phyloP scores from a whole-genome alignment of 2,113 vertebrate genomes.

The Mionectes macconnelli region DNA sequence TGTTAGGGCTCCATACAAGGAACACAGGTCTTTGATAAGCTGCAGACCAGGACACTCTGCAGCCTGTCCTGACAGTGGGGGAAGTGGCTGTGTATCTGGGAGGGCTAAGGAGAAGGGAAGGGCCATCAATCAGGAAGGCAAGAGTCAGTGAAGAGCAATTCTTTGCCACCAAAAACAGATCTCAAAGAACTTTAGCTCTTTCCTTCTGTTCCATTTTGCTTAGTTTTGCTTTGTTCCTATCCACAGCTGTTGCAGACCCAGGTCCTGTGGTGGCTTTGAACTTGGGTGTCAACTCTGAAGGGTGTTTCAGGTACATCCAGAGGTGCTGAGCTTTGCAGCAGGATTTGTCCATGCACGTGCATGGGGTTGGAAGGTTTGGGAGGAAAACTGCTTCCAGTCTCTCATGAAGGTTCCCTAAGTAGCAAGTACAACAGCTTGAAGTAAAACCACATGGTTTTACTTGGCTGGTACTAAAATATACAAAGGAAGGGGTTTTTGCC shows the following conservation, averaged over 20 bases:
- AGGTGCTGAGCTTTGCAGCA: neutral
- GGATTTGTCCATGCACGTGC: neutral
- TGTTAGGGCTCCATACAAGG: neutral
- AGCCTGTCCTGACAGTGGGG: neutral
- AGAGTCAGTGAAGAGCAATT: neutral
- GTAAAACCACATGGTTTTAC: neutral
- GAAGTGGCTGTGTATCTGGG: neutral
- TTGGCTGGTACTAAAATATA: neutral
- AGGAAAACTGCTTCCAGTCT: neutral
- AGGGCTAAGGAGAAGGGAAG: neutral
- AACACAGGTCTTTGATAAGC: neutral
- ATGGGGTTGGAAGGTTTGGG: neutral
- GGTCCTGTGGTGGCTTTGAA: neutral
- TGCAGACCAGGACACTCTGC: neutral
- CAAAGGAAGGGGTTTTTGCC: fast-evolving
- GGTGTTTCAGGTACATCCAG: neutral
- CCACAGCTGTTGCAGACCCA: neutral
- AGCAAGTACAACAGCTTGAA: neutral
- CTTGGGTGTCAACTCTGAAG: neutral
- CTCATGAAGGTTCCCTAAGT: neutral
- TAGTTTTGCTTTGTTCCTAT: neutral
- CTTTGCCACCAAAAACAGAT: neutral
- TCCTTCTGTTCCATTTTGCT: neutral
- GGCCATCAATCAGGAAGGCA: neutral
- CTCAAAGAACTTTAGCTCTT: neutral